A percentile compares a stretch with the other conserved stretches of the same genome.
Conservation (phyloP, 2,888 invertebrate genomes). For the Chymomyza fuscimana region DNA sequence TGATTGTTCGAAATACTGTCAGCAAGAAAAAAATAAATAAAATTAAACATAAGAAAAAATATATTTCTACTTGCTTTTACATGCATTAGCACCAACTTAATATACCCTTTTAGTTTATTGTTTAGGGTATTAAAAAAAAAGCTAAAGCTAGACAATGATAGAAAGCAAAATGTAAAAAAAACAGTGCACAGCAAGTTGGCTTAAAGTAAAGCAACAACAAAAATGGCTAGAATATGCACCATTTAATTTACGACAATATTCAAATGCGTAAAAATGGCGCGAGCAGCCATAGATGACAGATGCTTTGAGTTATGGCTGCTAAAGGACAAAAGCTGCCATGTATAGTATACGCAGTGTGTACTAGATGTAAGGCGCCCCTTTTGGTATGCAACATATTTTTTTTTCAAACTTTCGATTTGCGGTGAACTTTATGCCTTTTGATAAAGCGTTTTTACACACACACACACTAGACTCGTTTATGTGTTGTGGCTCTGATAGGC, state of each 20-base stretch:
- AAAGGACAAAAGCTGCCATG: conserved; percentile 46
- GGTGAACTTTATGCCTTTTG: not conserved
- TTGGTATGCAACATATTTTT: conserved; percentile 24
- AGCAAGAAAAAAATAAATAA: too few relatives aligned
- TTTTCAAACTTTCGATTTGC: conserved; percentile 23
- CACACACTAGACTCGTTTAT: not conserved
- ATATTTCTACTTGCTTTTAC: too few relatives aligned
- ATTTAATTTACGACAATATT: conserved; percentile 69
- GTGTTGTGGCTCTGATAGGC: conserved; percentile 45
- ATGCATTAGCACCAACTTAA: too few relatives aligned
- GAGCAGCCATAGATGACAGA: conserved; percentile 68
- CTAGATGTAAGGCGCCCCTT: conserved; percentile 14
- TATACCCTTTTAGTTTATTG: too few relatives aligned
- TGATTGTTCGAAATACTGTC: too few relatives aligned
- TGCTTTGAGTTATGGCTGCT: conserved; percentile 59
- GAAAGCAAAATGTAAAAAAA: not conserved
- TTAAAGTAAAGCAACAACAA: not conserved
- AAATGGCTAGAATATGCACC: conserved; percentile 63
- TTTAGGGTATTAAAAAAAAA: not conserved
- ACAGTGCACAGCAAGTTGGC: not conserved
- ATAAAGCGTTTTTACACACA: not conserved
- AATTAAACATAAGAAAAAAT: too few relatives aligned
- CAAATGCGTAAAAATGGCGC: conserved; percentile 71
- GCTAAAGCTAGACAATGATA: not conserved
- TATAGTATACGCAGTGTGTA: too few relatives aligned